Base-by-base conservation (phyloP, 2,113 vertebrate genomes). In the Himantopus leucocephalus region DNA sequence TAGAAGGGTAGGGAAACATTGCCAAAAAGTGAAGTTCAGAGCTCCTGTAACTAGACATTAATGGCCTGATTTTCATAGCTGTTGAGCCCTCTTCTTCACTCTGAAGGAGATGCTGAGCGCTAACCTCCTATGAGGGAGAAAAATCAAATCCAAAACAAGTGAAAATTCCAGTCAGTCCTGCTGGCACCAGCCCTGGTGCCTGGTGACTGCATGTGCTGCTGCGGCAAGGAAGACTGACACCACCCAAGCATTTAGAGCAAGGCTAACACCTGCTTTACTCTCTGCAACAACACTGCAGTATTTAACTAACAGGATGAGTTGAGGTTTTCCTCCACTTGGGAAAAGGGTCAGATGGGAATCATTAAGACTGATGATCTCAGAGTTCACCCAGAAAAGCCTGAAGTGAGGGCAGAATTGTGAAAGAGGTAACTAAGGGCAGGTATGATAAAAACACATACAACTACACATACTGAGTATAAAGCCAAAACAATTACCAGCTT, bases 361-460 rank as follows among this genome's bases (percentile, higher is more conserved):
- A 26, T 43, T 52, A 63, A 64, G 27, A 71, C 18, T 43, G 17
- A n/a, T 55, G 10, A 66, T 56, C 21, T 58, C 47, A 35, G 35
- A 73, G 8, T 29, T 76, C 63, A 71, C 14, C 23, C 17, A 60
- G 9, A 90, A 68, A 21, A 81, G 8, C 34, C 1, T 35, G 56
- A 81, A 37, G 6, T 15, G 34, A 72, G 30, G 10, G 32, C 9
- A 68, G 32, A 91, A 14, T 6, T 48, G 19, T 20, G 21, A 70
- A 55, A 43, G 12, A 23, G 12, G 3, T 37, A 82, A 58, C 27
- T 63, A 74, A 82, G 4, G 48, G 5, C 23, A 76, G 12, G 5
- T 43, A 59, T 0, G 1, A 26, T 21, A 63, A 58, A 63, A 34
- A 21, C 3, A 19, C 5, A 18, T 3, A 34, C 2, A 63, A 27